Base-by-base conservation (phyloP, 2,888 invertebrate genomes). In the Phragmatobia fuliginosa region DNA sequence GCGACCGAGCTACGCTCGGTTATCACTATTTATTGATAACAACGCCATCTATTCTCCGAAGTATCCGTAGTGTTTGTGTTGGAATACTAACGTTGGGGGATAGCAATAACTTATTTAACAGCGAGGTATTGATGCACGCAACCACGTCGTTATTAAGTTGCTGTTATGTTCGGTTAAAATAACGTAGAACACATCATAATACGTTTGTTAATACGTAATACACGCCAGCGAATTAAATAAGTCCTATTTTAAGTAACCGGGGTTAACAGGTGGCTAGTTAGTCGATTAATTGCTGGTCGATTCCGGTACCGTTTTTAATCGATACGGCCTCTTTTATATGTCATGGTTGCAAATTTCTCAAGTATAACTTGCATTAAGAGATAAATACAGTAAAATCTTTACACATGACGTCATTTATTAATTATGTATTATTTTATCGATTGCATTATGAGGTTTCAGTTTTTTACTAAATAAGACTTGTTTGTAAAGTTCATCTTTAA, bases 251-350 rank as follows among this genome's bases (percentile, higher is more conserved):
- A 70, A 70, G 70, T 73, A 68, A 56, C 8, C 45, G 60, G 68
- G 73, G 72, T 75, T 64, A 71, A 68, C 72, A 72, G 64, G 72
- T 72, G 63, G 41, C 52, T 69, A 61, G 25, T 38, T 68, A 62
- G 68, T 61, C 63, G 49, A 56, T 69, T 33, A 32, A 64, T 66
- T 59, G 69, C 45, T 41, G 31, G 66, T 70, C 60, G 61, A 66
- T 76, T 72, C 71, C 76, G 71, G 75, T 78, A 67, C 63, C 68
- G 25, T 66, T 72, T 60, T 31, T 75, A 72, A 78, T 78, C 74
- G 61, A 72, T 71, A 61, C 68, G 68, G 68, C 78, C 79, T 73
- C 73, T 74, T 59, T 70, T 78, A 71, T 66, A 78, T 78, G 74
- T 71, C 78, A 80, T 18, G 74, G 81, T 66, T 70, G 31, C 68